Evolutionary conservation across 2,113 vertebrate genomes (phyloP).

Genomic region (Otis tarda): DNA sequence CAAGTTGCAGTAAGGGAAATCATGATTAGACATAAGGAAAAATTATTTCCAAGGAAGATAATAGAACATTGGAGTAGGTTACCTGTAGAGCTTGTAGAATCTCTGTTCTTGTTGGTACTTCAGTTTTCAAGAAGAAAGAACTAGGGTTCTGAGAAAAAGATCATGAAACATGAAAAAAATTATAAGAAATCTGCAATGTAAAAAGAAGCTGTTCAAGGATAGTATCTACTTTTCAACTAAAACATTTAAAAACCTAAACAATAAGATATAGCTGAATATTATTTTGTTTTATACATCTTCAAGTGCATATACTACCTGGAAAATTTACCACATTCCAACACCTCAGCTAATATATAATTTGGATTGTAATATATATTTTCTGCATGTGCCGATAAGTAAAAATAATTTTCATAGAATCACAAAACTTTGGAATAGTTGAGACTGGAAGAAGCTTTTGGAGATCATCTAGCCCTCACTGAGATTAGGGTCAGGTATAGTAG

Average conservation of each 20-base stretch:
- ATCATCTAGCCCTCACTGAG: not conserved
- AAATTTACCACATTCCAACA: not conserved
- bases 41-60: not conserved
- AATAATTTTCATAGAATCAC: not conserved
- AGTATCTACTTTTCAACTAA: not conserved
- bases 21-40: not conserved
- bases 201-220: not conserved
- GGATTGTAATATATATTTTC: not conserved
- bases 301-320: not conserved
- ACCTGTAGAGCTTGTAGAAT: not conserved
- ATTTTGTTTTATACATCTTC: not conserved
- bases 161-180: not conserved
- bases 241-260: not conserved
- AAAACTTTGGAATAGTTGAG: not conserved
- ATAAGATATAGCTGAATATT: not conserved
- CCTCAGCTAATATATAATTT: not conserved
- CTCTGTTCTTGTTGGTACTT: not conserved
- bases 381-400: not conserved
- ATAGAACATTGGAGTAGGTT: not conserved
- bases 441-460: not conserved
- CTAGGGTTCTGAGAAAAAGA: not conserved
- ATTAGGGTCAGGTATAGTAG: not conserved
- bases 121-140: not conserved
- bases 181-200: not conserved
- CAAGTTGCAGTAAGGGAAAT: not conserved